Evolutionary conservation across 2,797 vertebrate genomes (phyloP), one percentile per base, ranked within the genome.

Genomic region (Enteromius thamalakanensis): DNA sequence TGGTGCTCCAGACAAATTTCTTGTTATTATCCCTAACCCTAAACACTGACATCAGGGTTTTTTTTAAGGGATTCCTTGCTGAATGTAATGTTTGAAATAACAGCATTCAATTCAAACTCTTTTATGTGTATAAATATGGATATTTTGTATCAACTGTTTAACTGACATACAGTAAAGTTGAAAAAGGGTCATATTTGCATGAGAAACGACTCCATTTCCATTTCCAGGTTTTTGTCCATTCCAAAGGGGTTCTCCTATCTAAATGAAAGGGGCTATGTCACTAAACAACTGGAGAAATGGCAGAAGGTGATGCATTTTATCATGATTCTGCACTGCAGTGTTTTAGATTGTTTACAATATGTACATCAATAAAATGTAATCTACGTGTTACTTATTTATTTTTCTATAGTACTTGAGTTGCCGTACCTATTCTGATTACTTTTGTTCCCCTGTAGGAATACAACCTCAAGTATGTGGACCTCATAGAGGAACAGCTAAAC

Each of bases 221-320:
- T 93, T 0, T 94, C 32, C 84, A 99, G 98, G 91, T 99, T 99
- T 92, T 93, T 99, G 83, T 99, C 98, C 85, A 99, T 99, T 92
- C 98, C 98, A 84, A 99, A 99, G 93, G 98, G 98, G 0, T 99
- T 99, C 94, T 97, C 97, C 0, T 99, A 99, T 92, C 94, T 99
- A 88, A 99, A 99, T 76, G 98, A 99, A 92, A 96, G 98, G 87
- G 98, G 98, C 77, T 99, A 98, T 70, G 96, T 99, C 88, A 96
- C 96, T 89, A 99, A 99, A 91, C 97, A 99, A 89, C 94, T 99
- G 93, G 98, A 99, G 88, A 98, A 97, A 89, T 99, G 98, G 98
- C 97, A 98, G 89, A 98, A 98, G 98, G 98, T 99, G 95, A 60
- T 83, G 3, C 21, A 85, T 51, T 71, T 21, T n/a, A 8, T 10